Base-by-base conservation (phyloP, 2,888 invertebrate genomes). In the Limnephilus marmoratus region DNA sequence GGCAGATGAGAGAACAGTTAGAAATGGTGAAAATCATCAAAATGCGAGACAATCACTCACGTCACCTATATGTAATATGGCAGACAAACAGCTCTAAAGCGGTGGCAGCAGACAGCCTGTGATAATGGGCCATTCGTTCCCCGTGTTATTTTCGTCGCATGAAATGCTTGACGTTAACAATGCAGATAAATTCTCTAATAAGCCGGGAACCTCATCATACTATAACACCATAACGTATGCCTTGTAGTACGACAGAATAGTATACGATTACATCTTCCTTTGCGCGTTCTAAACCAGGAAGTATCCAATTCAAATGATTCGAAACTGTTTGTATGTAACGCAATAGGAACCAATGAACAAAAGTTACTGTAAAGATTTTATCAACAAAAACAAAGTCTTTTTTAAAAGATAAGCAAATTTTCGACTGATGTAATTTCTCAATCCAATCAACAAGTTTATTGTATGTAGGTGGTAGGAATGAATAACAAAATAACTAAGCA, bases 41-140 rank as follows among this genome's bases (percentile, higher is more conserved):
- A 83, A 41, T 41, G 83, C 34, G 83, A 83, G 41, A 83, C 83
- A 83, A 41, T 83, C 34, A 37, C 34, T 37, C 83, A 83, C 9
- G 37, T 83, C 37, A 24, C 83, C 11, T 41, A 11, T 83, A 83
- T 11, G 37, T 2, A 24, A 24, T 83, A 83, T 11, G 83, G 83
- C 83, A 83, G 83, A 83, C 83, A 83, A 83, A 83, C 83, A 37
- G 83, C 24, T 83, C 83, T 34, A 83, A 83, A 37, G 24, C 31
- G 34, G 37, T 37, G 83, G 31, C 37, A 83, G 83, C 24, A 83
- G 83, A 83, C 83, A 83, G 34, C 24, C 68, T 68, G 68, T 68
- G 7, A n/a, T 68, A n/a, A 68, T 24, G 68, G 68, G 68, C 68
- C 68, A 68, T 83, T 83, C 83, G 83, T 31, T n/a, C 37, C 37